Evolutionary conservation across 2,888 invertebrate genomes (phyloP), one percentile per base, ranked within the genome.

Genomic region (Ichneumon xanthorius): DNA sequence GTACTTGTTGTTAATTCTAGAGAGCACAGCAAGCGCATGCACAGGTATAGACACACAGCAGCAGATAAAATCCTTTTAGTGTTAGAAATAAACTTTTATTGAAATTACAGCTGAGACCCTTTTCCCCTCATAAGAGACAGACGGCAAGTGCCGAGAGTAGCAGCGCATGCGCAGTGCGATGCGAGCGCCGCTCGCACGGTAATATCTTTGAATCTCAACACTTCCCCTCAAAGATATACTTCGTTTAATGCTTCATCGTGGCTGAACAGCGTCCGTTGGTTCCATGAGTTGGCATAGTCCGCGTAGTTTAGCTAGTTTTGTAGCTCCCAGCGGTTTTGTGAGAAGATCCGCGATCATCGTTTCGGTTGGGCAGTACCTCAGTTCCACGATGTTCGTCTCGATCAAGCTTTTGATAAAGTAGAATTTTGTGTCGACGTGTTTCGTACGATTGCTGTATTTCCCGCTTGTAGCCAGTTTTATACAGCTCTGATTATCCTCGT

Each of bases 401-500:
- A 55, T 65, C 22, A 80, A 19, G 37, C 65, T 40, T 5, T 72
- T 80, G 16, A 67, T 45, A 70, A 61, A 82, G 63, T 80, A 75
- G 37, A 76, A 83, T 76, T 65, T 78, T 33, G 68, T 75, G 71
- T 83, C 48, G 3, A 87, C 70, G 68, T 87, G 81, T 30, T 87
- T 87, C 9, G 83, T 80, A 53, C 70, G 73, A 9, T 45, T 45
- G n/a, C 50, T 82, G 19, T 61, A 80, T 58, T 79, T 77, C 22
- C 50, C 50, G 48, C 55, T 76, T 11, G 73, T 61, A 37, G 73
- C 19, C 1, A 72, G 19, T 48, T 87, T 83, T 11, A 83, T 80
- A n/a, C 82, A 75, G 72, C 80, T 78, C 37, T 86, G 87, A 30
- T 84, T 87, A 22, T 87, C 84, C n/a, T 86, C 84, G 50, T 73